Base-by-base conservation (phyloP, 2,113 vertebrate species). In the Coregonus clupeaformis region DNA sequence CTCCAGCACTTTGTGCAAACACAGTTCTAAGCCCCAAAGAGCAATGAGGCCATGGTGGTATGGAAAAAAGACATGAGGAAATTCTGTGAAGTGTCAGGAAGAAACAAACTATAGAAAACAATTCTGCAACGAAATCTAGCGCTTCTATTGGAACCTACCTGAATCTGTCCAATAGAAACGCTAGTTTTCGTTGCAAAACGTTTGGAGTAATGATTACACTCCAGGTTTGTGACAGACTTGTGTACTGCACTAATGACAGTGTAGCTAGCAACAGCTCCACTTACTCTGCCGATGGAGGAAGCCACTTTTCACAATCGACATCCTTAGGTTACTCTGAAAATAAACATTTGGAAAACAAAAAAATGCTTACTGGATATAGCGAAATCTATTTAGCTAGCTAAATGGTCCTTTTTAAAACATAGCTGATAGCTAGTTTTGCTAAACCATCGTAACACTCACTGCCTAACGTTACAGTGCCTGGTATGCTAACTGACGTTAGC, bases 251-350 rank as follows among this genome's bases (percentile, higher is more conserved):
- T 71, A 11, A 1, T 70, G n/a, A 36, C 36, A 42, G 9, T 42
- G 36, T 42, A 42, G 36, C 36, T 42, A 45, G 22, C 49, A 11
- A 42, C 36, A 42, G 36, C 36, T 14, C 6, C 42, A 90, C 93
- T 92, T 18, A 94, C 93, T 94, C 84, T 93, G 93, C 82, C 93
- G 84, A 75, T 93, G 91, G 68, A 94, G 92, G 91, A 92, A 94
- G 3, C 92, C 92, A 74, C 91, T 93, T 90, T 94, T 94, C 60
- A 93, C 91, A 83, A 92, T 89, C 6, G 93, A 91, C 93, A 94
- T 94, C 25, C 73, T 52, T 80, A 62, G 75, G 20, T n/a, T 30
- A 65, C 71, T 75, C 87, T 90, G 27, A 16, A 1, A 78, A 66
- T 0, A 5, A 2, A 30, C 13, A 14, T 18, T 66, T 24, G 16